Percentiles rank a stretch among this genome's conserved stretches.
phyloP scores from a whole-genome alignment of 1,140 invertebrate species.

The Leptinotarsa undecemlineata region DNA sequence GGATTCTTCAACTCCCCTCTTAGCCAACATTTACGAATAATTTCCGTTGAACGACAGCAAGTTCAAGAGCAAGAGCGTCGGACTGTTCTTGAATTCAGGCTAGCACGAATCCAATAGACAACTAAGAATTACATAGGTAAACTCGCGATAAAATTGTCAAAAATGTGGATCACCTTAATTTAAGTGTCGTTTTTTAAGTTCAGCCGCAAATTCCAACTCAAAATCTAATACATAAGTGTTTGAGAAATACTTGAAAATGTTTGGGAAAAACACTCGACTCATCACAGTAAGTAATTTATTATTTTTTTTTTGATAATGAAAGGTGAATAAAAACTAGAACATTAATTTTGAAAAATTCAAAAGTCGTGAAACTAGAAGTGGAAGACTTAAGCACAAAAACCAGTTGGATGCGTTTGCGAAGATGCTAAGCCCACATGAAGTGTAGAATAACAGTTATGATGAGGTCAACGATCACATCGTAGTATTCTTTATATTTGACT shows the following conservation, averaged over 20 bases:
- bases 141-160: not conserved
- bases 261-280: not conserved
- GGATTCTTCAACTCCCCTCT: no score
- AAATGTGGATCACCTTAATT: not conserved
- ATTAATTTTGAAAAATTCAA: not conserved
- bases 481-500: constrained; percentile 22
- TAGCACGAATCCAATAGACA: constrained; percentile 25
- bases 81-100: constrained; percentile 13
- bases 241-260: constrained; percentile 8
- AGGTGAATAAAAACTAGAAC: not conserved
- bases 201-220: not conserved
- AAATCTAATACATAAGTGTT: not conserved
- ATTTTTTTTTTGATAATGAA: not conserved
- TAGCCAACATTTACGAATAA: constrained; percentile 17
- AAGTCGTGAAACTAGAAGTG: not conserved
- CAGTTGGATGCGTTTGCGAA: not conserved
- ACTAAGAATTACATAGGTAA: not conserved
- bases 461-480: constrained; percentile 34
- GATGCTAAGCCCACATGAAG: constrained; percentile 28
- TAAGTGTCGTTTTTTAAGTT: not conserved
- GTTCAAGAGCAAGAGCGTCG: constrained; percentile 33
- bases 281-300: constrained; percentile 8
- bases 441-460: constrained; percentile 34
- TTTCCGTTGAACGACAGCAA: constrained; percentile 30
- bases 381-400: no score